Percentiles rank a stretch among this genome's conserved stretches.
Conservation (phyloP, 2,888 invertebrate species). For the Caenorhabditis uteleia region DNA sequence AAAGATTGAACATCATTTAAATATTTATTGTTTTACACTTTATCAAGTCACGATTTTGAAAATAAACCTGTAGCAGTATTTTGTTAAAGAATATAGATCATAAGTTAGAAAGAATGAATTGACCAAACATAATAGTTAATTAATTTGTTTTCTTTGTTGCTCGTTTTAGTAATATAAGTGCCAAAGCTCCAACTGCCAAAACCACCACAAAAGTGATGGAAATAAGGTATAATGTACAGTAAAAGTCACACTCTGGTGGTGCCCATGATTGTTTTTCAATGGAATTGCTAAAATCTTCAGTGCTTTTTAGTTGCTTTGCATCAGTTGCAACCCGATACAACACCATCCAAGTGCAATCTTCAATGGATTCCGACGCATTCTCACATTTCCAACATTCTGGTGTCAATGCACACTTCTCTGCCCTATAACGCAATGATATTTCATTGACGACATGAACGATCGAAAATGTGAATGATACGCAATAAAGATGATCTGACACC, state of each 20-base stretch:
- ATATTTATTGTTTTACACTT: not conserved
- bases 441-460: no score
- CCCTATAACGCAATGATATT: no score
- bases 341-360: conserved; percentile 38
- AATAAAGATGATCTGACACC: no score
- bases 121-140: not conserved
- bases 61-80: no score
- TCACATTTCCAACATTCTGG: conserved; percentile 39
- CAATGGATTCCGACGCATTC: conserved; percentile 8
- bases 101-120: not conserved
- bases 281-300: conserved; percentile 9
- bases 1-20: no score
- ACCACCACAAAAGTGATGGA: conserved; percentile 10
- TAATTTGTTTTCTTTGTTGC: conserved; percentile 24
- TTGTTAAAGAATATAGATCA: no score
- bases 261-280: conserved; percentile 34
- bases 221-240: conserved; percentile 24
- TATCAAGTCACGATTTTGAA: no score
- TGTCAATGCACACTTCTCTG: conserved; percentile 22
- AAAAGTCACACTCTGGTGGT: conserved; percentile 40
- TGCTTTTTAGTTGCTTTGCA: conserved; percentile 5
- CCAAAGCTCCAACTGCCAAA: conserved; percentile 13
- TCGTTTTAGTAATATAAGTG: conserved; percentile 11
- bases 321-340: conserved; percentile 25
- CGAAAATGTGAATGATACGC: no score